Percentiles rank a stretch among this genome's conserved stretches.
Conservation (phyloP, 2,888 invertebrate species). For the Dendrolimus pini region DNA sequence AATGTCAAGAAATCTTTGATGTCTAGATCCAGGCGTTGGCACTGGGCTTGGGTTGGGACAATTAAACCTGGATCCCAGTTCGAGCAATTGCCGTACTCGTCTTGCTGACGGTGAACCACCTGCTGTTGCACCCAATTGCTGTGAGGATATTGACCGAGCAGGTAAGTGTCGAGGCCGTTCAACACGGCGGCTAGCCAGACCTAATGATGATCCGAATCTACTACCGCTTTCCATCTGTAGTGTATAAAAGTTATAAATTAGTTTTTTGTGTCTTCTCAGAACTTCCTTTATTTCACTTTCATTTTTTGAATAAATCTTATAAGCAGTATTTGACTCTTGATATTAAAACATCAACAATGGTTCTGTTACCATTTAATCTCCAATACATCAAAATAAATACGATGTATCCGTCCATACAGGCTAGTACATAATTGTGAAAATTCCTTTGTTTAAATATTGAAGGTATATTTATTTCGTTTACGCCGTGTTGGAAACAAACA, state of each 20-base stretch:
- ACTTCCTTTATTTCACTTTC: too few relatives aligned
- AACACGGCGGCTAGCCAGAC: conserved; percentile 69
- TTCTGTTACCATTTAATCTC: too few relatives aligned
- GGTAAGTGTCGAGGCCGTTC: conserved; percentile 78
- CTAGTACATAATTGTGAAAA: too few relatives aligned
- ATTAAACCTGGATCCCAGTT: conserved; percentile 78
- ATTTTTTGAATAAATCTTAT: too few relatives aligned
- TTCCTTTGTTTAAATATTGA: too few relatives aligned
- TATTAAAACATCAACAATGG: too few relatives aligned
- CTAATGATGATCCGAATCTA: conserved; percentile 77
- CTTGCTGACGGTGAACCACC: conserved; percentile 84
- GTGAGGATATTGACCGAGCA: conserved; percentile 84
- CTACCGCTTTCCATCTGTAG: conserved; percentile 76
- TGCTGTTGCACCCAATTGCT: conserved; percentile 78
- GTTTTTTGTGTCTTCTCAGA: too few relatives aligned
- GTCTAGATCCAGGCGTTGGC: conserved; percentile 86
- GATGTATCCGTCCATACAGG: too few relatives aligned
- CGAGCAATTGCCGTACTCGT: conserved; percentile 87
- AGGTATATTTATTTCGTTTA: too few relatives aligned
- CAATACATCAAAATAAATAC: too few relatives aligned
- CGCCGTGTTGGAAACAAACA: too few relatives aligned
- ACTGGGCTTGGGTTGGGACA: conserved; percentile 84
- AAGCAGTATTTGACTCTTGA: too few relatives aligned
- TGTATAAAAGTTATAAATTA: neutral
- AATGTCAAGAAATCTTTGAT: conserved; percentile 89